Evolutionary conservation across 1,140 invertebrate species (phyloP), one percentile per base, ranked within the genome.

Genomic region (Drosophila insularis): DNA sequence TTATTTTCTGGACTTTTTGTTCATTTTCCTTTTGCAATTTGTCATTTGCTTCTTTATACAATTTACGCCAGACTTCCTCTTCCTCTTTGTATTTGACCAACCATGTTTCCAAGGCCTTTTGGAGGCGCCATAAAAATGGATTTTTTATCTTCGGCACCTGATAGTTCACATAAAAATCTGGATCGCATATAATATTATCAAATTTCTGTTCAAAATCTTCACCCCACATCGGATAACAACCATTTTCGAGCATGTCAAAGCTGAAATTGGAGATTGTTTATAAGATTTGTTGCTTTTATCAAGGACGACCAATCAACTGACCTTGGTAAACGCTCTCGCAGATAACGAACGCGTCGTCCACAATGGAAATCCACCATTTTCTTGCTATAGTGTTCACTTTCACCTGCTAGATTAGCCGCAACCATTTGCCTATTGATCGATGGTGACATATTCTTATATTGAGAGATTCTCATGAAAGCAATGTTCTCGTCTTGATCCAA

Each of bases 261-360:
- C 78, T 74, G 35, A 1, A 3, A 23, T 35, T 1, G 0, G 4
- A 32, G 5, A 14, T 14, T 21, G 10, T 7, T n/a, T 27, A 27
- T 5, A 4, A 19, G 8, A 32, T 5, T 4, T 7, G 13, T 35
- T 23, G 10, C 2, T 13, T 6, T 21, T 4, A 19, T 13, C 2
- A 31, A 21, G 53, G 14, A 60, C 27, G 27, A 27, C 27, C 11
- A 35, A 4, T 8, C 4, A 10, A 40, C 56, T n/a, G 0, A 82
- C 80, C 58, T 70, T 11, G 80, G 80, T 21, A 82, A 35, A 4
- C 46, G 55, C 35, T 82, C 80, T 4, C 80, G 60, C 3, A 84
- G 27, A 32, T 80, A 82, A 6, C 80, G 80, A 2, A 72, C 0
- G 2, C 81, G 62, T 6, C 46, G 55, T 11, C 80, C 80, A 0